Evolutionary conservation across 1,140 invertebrate species (phyloP), one percentile per base, ranked within the genome.

Genomic region (Brachionus manjavacas): DNA sequence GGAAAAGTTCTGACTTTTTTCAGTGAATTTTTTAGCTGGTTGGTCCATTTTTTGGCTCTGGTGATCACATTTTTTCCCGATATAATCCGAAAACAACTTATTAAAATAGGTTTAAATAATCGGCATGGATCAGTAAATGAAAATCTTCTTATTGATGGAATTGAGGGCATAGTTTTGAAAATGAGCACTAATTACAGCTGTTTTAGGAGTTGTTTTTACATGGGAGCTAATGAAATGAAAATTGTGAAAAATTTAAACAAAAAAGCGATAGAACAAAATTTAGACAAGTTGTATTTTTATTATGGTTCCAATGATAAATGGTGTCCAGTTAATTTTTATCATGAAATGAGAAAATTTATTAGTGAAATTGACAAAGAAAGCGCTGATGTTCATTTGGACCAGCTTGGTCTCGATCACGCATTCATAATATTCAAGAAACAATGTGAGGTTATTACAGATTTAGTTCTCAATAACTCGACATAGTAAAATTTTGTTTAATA

Each of bases 231-330:
- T 41, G 91, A 91, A 85, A 88, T 91, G 86, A 86, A 88, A 9
- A 85, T 85, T 31, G 91, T 91, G 3, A 86, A 79, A 1, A 85
- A 88, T 16, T 85, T 90, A 28, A 89, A 91, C 78, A 85, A 86
- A 49, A 86, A 87, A 12, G 85, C 87, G 6, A 86, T 91, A 8
- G 81, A 86, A n/a, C 86, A 85, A 20, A 86, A 90, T 85, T 66
- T 88, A 23, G 64, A 86, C 16, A 88, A 92, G 84, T 86, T 95
- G 0, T 93, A 92, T 85, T 91, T 94, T 31, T 94, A 94, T 87
- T 95, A 94, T 89, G 93, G 93, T 0, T 88, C 90, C 7, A 91
- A 87, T 7, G 94, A 95, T 88, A 90, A 91, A 1, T 96, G 94
- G 94, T 92, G 92, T 83, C 94, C 94, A 0, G 84, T 91, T 1